Evolutionary conservation across 1,140 invertebrate species (phyloP), one percentile per base, ranked within the genome.

Genomic region (Chlorops oryzae): DNA sequence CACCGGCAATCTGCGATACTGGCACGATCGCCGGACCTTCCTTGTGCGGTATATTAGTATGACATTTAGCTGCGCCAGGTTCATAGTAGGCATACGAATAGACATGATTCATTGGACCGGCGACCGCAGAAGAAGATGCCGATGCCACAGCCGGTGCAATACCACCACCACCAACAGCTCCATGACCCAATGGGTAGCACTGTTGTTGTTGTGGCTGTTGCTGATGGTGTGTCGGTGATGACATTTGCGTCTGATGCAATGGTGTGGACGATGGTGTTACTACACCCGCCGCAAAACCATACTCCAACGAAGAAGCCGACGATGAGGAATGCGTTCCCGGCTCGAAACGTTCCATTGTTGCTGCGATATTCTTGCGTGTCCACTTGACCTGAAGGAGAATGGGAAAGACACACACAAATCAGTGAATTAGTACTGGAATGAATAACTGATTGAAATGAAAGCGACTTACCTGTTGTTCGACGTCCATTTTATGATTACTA

Each of bases 11-110:
- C 24, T 48, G 46, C 2, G 37, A 20, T 49, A 41, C 45, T 44
- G 39, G 28, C 17, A 22, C 37, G 23, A 47, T 46, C 4, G 50
- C 21, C 1, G 35, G 32, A 17, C 35, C 65, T 63, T 55, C 74
- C 57, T 74, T 59, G 45, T 74, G 75, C 17, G 79, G 80, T 55
- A 81, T 74, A 62, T 82, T 81, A 44, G 80, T 79, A 52, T 76
- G 74, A 45, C 73, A 73, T 15, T 75, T 76, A 50, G 74, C 68
- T 0, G 75, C 76, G 1, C 80, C 80, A 0, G 81, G 78, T 51
- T 87, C 84, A 65, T 87, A 87, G 64, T 88, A 88, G 12, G 85
- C 86, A 68, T 88, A 88, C 12, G 85, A 85, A 62, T 88, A 88
- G 59, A 86, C 83, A 34, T 70, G 77, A 27, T 70, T 66, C 13